Conservation (phyloP, 2,113 vertebrate species). For the Alosa alosa region DNA sequence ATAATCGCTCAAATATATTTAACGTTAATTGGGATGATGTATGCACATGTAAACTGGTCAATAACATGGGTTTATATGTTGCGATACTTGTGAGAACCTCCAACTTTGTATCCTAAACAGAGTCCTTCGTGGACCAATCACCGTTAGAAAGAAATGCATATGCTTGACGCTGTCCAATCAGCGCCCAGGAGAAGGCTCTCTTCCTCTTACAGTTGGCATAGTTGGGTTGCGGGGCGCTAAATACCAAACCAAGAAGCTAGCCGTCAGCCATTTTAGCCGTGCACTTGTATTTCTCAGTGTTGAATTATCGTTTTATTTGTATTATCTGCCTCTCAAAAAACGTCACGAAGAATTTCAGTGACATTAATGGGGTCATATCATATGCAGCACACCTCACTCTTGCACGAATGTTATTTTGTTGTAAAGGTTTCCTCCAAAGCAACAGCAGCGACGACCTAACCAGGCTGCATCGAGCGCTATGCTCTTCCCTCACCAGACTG, state of each 20-base stretch:
- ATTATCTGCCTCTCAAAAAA: not conserved
- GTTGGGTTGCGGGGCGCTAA: slow-evolving; percentile 75
- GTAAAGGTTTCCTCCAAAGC: not conserved
- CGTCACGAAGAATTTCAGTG: not conserved
- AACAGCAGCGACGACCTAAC: not conserved
- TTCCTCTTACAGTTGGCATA: slow-evolving; percentile 61
- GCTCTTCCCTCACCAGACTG: not conserved
- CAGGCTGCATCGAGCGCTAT: not conserved
- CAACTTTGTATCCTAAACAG: not conserved
- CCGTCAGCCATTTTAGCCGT: slow-evolving; percentile 78
- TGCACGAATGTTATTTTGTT: not conserved
- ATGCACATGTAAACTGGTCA: not conserved
- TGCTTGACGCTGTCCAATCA: slow-evolving; percentile 55
- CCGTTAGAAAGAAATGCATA: slow-evolving; percentile 14
- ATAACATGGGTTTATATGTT: not conserved
- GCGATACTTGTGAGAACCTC: not conserved
- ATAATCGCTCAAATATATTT: not conserved
- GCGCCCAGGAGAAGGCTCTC: slow-evolving; percentile 38
- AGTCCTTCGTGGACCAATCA: slow-evolving; percentile 33
- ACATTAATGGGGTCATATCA: not conserved
- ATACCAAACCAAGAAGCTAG: slow-evolving; percentile 71
- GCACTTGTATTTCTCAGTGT: slow-evolving; percentile 44
- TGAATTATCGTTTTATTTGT: not conserved
- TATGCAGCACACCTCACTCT: not conserved
- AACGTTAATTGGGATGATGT: not conserved